These are phyloP conservation scores for Sphaerodactylus townsendi DNA, from an alignment of 2,113 vertebrate species.

Conservation along the genomic window DNA sequence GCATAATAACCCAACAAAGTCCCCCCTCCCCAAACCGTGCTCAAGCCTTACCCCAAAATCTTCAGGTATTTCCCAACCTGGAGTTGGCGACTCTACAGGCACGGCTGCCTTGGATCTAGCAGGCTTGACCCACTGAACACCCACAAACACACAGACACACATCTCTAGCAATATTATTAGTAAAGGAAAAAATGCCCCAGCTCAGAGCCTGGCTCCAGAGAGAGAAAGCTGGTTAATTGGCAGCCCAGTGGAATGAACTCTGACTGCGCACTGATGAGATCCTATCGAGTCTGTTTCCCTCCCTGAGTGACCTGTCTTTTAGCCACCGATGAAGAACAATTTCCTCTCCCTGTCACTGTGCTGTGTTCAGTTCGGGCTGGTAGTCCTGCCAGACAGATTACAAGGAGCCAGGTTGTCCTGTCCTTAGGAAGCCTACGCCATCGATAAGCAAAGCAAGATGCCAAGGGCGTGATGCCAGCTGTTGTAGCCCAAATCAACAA, in stretches of 20 bases:
- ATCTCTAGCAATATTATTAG: neutral
- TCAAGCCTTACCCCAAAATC: too few species aligned
- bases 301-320: neutral
- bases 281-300: neutral
- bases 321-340: neutral
- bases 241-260: neutral
- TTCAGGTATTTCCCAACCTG: too few species aligned
- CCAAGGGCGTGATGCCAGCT: neutral
- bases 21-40: too few species aligned
- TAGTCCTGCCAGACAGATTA: neutral
- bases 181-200: neutral
- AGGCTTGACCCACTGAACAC: neutral
- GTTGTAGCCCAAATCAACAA: conserved; percentile 47
- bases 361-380: too few species aligned
- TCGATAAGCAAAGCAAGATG: conserved; percentile 17
- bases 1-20: too few species aligned
- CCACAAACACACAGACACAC: neutral
- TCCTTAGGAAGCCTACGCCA: conserved; percentile 18
- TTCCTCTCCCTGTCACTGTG: neutral
- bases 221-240: neutral
- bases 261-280: fast-evolving
- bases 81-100: too few species aligned
- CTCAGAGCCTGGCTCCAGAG: neutral
- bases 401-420: neutral
- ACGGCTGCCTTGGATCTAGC: too few species aligned